These are phyloP conservation scores for Morpho helenor DNA, from an alignment of 2,888 invertebrate species.

Conservation along the genomic window DNA sequence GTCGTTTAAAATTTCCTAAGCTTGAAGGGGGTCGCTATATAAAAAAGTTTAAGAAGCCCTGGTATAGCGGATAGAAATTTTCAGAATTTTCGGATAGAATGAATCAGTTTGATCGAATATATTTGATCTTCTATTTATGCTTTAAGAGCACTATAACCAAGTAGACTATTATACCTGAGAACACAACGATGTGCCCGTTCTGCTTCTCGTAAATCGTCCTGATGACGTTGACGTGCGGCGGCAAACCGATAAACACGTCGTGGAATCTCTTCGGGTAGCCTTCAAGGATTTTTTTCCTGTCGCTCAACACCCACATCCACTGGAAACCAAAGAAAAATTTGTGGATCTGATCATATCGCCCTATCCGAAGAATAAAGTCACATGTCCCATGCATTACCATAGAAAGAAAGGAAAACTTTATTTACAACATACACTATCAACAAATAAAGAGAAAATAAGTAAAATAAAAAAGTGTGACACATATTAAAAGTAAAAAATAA, in stretches of 20 bases:
- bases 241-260: slow-evolving; percentile 81
- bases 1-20: too few species aligned
- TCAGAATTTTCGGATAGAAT: too few species aligned
- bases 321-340: slow-evolving; percentile 36
- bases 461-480: background rate
- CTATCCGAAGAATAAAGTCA: too few species aligned
- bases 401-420: background rate
- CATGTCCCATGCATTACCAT: too few species aligned
- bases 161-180: slow-evolving; percentile 70
- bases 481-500: too few species aligned
- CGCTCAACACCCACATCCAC: slow-evolving; percentile 83
- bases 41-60: too few species aligned
- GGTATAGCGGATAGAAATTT: too few species aligned
- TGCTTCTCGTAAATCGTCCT: slow-evolving; percentile 85
- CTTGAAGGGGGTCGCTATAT: too few species aligned
- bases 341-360: too few species aligned
- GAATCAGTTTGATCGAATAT: too few species aligned
- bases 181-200: slow-evolving; percentile 84
- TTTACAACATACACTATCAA: background rate
- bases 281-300: slow-evolving; percentile 42
- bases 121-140: too few species aligned
- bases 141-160: too few species aligned
- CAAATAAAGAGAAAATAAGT: background rate
- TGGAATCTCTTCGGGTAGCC: slow-evolving; percentile 68
- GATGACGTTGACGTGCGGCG: slow-evolving; percentile 72